Evolutionary conservation across 2,113 vertebrate species (phyloP).

Genomic region (Nyctibius bracteatus): DNA sequence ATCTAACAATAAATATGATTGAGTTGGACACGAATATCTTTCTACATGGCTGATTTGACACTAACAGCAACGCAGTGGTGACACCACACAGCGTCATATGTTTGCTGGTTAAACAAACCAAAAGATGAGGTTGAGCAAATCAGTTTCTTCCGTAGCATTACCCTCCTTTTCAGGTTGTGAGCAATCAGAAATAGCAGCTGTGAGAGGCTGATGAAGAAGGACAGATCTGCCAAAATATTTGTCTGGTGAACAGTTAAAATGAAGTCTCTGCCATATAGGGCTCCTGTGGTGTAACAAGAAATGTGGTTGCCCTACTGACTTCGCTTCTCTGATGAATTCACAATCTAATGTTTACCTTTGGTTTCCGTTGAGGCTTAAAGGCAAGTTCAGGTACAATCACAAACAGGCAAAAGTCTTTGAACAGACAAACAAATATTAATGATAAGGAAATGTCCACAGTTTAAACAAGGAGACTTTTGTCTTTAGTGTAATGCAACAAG

Average conservation of each 20-base stretch:
- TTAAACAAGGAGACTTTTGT: background rate
- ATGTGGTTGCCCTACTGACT: background rate
- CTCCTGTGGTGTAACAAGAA: background rate
- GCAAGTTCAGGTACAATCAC: background rate
- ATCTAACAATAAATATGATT: slow-evolving; percentile 12
- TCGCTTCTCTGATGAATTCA: background rate
- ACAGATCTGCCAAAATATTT: slow-evolving; percentile 1
- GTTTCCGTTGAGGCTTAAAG: background rate
- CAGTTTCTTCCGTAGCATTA: background rate
- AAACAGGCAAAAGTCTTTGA: background rate
- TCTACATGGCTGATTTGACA: slow-evolving; percentile 8
- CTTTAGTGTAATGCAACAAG: background rate
- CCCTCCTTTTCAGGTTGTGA: background rate
- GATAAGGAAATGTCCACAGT: background rate
- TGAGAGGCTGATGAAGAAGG: background rate
- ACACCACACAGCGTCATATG: background rate
- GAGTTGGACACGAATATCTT: background rate
- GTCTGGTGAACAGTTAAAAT: background rate
- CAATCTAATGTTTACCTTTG: background rate
- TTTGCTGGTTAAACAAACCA: slow-evolving; percentile 42
- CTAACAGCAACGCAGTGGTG: background rate
- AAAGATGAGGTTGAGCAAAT: slow-evolving; percentile 36
- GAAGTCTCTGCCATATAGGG: background rate
- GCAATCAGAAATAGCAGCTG: background rate
- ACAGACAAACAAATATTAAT: background rate